Evolutionary conservation across 2,888 invertebrate species (phyloP).

Genomic region (Heliconius cydno): DNA sequence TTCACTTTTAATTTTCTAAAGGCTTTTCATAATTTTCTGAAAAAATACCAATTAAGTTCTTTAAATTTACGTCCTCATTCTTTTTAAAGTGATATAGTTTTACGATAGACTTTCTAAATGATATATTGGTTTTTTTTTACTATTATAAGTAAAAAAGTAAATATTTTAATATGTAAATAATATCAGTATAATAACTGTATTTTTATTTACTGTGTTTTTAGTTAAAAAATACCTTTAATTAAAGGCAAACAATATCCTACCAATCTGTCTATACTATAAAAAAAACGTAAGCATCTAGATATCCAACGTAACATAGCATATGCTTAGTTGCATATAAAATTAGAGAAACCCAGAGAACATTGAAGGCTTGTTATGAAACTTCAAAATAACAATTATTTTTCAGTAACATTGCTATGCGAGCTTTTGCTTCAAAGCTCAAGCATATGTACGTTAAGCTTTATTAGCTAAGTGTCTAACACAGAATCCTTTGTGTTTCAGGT

Average conservation of each 20-base stretch:
- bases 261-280: too few species aligned
- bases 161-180: too few species aligned
- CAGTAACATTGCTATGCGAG: neutral
- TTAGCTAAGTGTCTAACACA: constrained; percentile 36
- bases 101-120: neutral
- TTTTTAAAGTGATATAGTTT: neutral
- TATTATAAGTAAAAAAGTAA: neutral
- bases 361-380: neutral
- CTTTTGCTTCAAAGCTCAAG: constrained; percentile 9
- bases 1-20: constrained; percentile 1
- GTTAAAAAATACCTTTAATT: too few species aligned
- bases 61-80: neutral
- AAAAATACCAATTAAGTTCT: constrained; percentile 4
- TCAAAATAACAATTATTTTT: neutral
- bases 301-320: too few species aligned
- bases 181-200: too few species aligned
- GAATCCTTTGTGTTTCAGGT: constrained; percentile 40
- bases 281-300: too few species aligned
- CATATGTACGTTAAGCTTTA: constrained; percentile 32
- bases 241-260: too few species aligned
- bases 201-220: too few species aligned
- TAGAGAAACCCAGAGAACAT: neutral
- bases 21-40: neutral
- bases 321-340: too few species aligned
- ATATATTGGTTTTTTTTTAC: neutral